Base-by-base conservation (phyloP, 2,797 vertebrate genomes). In the Neostethus bicornis region DNA sequence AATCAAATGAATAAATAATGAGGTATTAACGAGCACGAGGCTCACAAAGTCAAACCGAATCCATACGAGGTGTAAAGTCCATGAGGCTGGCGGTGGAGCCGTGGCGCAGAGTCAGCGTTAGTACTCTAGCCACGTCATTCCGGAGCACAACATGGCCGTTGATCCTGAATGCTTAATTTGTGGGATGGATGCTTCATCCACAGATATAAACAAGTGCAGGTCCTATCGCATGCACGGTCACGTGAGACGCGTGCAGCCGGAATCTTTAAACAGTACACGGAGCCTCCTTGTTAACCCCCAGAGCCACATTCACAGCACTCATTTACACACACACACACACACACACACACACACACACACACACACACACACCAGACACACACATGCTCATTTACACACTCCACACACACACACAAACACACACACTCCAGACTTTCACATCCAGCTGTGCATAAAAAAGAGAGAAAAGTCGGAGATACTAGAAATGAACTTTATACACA, bases 81-180 rank as follows among this genome's bases (percentile, higher is more conserved):
- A 71, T 62, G 66, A 81, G 81, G 54, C 80, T 72, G 66, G 68
- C 56, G 73, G 72, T 70, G 75, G 70, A 73, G 77, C 81, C 72
- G 66, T 79, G 83, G 80, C 51, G 38, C 72, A 42, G 66, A 69
- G 62, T 74, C 65, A 29, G 61, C 61, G 76, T 91, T 90, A 83
- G 82, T 83, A 90, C 85, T 85, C 88, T 9, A 47, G 48, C 80
- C 91, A 90, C 87, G 86, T 88, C 83, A 90, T 75, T 63, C 57
- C 71, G 74, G 80, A 86, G 85, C 88, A 91, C 87, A 88, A 90
- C 84, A 86, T 84, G 79, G 83, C 83, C 83, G 83, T 78, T 58
- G 52, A 81, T 83, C 72, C 84, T 91, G 88, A 91, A 91, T 91
- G 75, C 85, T 85, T 91, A 89, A 90, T 91, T 90, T 88, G 84